Base-by-base conservation (phyloP, 2,113 vertebrate species). In the Larimichthys crocea region DNA sequence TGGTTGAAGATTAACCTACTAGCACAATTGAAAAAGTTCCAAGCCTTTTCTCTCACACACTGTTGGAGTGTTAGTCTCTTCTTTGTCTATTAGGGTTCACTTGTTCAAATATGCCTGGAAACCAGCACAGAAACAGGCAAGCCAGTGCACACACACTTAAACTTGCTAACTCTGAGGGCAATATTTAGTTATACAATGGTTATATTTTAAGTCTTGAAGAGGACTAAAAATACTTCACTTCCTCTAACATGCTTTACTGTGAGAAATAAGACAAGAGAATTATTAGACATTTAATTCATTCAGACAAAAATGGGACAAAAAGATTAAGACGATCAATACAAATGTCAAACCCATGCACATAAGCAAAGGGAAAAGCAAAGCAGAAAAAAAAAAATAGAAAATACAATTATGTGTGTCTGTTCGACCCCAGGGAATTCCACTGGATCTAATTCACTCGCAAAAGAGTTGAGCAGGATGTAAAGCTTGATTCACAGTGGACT, bases 371-470 rank as follows among this genome's bases (percentile, higher is more conserved):
- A 66, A 60, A 76, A 66, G 72, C 74, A 82, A 85, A 74, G 74
- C 69, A 49, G 52, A n/a, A 65, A 75, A 88, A 85, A n/a, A 68
- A 73, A 88, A 85, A 90, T 31, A 35, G 55, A 83, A 80, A 87
- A 88, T 75, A 62, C 69, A 86, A 85, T 88, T 84, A 88, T 78
- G 85, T 3, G 16, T 72, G 76, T 86, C 68, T 82, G 77, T 86
- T 80, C 71, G 80, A 89, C 85, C 84, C 64, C 35, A 40, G 80
- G 82, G 77, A 89, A 74, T 76, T 84, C 75, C 62, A 56, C 61
- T 86, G 88, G 71, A 90, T 88, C 88, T 87, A 89, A 92, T 92
- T 91, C 90, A 87, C 74, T 90, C 88, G 88, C 89, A 89, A 88
- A 90, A 75, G 88, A 91, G 86, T 84, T 80, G 63, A 84, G 71